A percentile compares a stretch with the other conserved stretches of the same genome.
Conservation (phyloP, 2,113 vertebrate genomes). For the Dryoscopus gambensis region DNA sequence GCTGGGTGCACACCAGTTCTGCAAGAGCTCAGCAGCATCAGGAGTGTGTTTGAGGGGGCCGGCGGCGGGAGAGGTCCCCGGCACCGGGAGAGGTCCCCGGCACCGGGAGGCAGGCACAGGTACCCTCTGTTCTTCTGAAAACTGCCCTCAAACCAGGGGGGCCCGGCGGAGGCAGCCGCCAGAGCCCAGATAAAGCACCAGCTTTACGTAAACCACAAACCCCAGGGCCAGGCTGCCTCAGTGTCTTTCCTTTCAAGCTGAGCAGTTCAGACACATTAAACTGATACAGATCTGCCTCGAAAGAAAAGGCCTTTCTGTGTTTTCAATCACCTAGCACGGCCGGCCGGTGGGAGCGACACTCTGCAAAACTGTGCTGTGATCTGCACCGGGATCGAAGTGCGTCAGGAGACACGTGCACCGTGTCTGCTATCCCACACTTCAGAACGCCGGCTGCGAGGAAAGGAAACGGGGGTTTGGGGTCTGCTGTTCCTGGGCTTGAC, state of each 20-base stretch:
- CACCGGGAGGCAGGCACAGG: neutral
- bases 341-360: fast-evolving
- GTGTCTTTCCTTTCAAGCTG: neutral
- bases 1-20: neutral
- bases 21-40: neutral
- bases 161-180: neutral
- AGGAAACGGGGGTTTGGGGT: constrained; percentile 20
- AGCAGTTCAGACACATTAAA: neutral
- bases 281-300: neutral
- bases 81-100: neutral
- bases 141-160: neutral
- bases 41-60: neutral
- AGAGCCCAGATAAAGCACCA: neutral
- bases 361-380: neutral
- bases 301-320: neutral
- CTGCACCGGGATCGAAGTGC: neutral
- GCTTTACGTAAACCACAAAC: neutral
- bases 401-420: neutral
- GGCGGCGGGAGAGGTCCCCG: neutral
- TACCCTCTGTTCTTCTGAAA: neutral
- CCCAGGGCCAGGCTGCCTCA: neutral
- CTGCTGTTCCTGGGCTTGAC: neutral
- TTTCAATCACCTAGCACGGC: neutral
- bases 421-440: neutral
- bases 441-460: neutral